These are phyloP conservation scores for Orthosia gothica DNA, from an alignment of 2,888 invertebrate genomes.

Conservation along the genomic window DNA sequence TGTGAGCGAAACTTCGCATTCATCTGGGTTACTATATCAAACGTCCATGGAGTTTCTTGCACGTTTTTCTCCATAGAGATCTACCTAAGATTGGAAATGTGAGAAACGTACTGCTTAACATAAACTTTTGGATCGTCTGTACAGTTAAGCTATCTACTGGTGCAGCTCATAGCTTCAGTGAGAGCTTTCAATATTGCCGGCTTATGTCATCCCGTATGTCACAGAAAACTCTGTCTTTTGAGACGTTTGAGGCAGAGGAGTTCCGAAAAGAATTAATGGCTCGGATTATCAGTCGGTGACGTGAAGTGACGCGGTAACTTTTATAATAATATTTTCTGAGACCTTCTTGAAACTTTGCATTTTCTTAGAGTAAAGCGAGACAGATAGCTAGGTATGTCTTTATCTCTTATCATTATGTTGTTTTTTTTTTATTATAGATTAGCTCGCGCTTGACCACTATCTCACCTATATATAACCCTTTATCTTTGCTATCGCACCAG, in stretches of 20 bases:
- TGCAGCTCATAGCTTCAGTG: slow-evolving; percentile 12
- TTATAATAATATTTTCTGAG: background rate
- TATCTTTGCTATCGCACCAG: too few relatives aligned
- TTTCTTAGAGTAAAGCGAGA: background rate
- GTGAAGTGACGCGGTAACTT: background rate
- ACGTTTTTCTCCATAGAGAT: too few relatives aligned
- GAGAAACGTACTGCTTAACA: too few relatives aligned
- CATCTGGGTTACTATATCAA: too few relatives aligned
- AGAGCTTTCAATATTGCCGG: slow-evolving; percentile 11
- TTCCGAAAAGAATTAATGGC: slow-evolving; percentile 17
- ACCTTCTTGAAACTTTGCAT: slow-evolving; percentile 9
- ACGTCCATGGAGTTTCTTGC: too few relatives aligned
- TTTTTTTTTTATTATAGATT: too few relatives aligned
- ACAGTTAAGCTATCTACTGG: background rate
- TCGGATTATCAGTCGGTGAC: slow-evolving; percentile 12
- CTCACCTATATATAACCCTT: too few relatives aligned
- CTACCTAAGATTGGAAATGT: too few relatives aligned
- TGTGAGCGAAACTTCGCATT: too few relatives aligned
- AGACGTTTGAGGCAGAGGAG: background rate
- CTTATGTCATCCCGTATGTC: background rate
- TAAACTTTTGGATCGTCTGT: background rate
- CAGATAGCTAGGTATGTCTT: background rate
- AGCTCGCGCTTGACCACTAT: too few relatives aligned
- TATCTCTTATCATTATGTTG: background rate
- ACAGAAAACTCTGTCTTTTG: background rate